Base-by-base conservation (phyloP, 2,888 invertebrate species). In the Oligia fasciuncula region DNA sequence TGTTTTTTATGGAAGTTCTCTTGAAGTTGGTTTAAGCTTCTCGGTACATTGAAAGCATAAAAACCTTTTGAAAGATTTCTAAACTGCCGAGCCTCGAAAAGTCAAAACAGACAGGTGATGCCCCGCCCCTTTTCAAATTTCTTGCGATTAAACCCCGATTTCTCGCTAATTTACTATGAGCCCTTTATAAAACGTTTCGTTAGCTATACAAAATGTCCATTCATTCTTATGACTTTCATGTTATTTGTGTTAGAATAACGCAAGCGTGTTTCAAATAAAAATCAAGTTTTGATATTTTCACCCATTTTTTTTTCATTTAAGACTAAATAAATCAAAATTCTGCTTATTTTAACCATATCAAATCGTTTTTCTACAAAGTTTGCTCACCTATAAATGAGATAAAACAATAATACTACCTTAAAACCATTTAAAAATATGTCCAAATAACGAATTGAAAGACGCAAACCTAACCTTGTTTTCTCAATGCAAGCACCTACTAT, bases 401-500 rank as follows among this genome's bases (percentile, higher is more conserved):
- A 40, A 54, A 35, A 54, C 23, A 35, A 13, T 19, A 51, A 19
- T 19, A 40, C 4, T 49, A 11, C 9, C 5, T 49, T 68, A 29
- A 46, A 68, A 49, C 8, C 49, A 35, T 35, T 69, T 23, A 14
- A 23, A 29, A 49, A 19, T 51, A 23, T 51, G 6, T 68, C 49
- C 19, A 49, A 68, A 68, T 68, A 68, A 49, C 6, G 13, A 19
- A 29, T 69, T 6, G 0, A 46, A 29, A 68, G 4, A n/a, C 23
- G 4, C 23, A 35, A 35, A 14, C n/a, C 14, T 19, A 40, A n/a
- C 11, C 2, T 43, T 43, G 6, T 67, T 67, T 17, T 57, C 40
- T 43, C 19, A 40, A 69, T 66, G 46, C 78, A 73, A 69, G 78
- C 40, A 73, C 43, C 23, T 69, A 51, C 54, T 35, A 1, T 54